phyloP scores from a whole-genome alignment of 2,797 vertebrate genomes.

The Sebastes wilsoni region DNA sequence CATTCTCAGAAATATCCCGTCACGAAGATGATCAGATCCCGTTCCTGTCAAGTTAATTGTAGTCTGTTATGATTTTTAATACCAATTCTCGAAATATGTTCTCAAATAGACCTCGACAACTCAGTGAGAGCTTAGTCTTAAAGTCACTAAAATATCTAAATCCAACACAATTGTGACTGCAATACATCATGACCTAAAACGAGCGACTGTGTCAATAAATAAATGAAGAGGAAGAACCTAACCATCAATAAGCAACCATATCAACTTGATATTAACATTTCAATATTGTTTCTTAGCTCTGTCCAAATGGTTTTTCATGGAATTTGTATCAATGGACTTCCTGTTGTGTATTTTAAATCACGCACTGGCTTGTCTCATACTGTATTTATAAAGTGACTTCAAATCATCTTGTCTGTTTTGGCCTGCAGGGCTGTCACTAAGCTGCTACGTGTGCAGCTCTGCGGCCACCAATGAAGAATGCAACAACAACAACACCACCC shows the following conservation, averaged over 20 bases:
- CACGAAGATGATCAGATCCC: neutral
- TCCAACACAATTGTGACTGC: neutral
- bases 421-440: conserved; percentile 55
- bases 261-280: neutral
- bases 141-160: neutral
- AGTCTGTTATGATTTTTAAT: neutral
- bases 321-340: neutral
- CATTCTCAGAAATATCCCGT: neutral
- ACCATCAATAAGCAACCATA: neutral
- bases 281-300: neutral
- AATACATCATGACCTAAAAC: neutral
- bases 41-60: neutral
- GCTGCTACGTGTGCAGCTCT: conserved; percentile 73
- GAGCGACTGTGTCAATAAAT: neutral
- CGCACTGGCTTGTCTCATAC: neutral
- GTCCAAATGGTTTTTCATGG: accelerated
- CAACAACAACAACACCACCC: conserved; percentile 67
- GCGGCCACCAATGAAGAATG: conserved; percentile 54
- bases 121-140: neutral
- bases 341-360: neutral
- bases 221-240: neutral
- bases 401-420: neutral
- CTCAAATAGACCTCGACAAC: neutral
- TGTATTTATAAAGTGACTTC: neutral
- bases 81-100: neutral